These are phyloP conservation scores for Notamacropus eugenii DNA, from an alignment of 2,797 vertebrate genomes.

Conservation along the genomic window DNA sequence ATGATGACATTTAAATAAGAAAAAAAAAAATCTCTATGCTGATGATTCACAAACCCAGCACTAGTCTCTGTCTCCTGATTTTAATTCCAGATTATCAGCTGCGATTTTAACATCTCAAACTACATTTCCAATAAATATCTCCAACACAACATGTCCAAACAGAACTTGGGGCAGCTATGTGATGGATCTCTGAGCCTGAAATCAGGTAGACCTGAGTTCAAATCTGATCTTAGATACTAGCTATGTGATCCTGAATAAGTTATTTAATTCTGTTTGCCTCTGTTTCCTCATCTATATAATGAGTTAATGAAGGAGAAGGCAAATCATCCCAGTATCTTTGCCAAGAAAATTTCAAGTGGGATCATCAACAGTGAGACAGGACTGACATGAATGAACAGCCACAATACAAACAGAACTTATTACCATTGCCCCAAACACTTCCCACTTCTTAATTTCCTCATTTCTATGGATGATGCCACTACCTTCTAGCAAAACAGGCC, in stretches of 20 bases:
- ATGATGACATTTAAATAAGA: no score
- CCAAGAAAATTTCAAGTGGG: not conserved
- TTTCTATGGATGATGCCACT: not conserved
- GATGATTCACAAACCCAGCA: no score
- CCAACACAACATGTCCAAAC: not conserved
- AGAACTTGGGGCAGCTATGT: not conserved
- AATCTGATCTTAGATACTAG: not conserved
- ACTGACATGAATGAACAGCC: not conserved
- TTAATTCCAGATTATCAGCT: not conserved
- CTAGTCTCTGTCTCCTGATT: not conserved
- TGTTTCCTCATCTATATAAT: not conserved
- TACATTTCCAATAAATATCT: not conserved
- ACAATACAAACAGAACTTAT: not conserved
- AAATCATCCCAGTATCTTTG: not conserved
- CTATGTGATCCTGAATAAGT: no score
- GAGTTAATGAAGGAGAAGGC: not conserved
- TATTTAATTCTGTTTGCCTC: not conserved
- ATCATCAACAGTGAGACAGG: not conserved
- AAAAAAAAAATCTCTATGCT: no score
- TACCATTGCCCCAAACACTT: not conserved
- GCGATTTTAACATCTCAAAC: not conserved
- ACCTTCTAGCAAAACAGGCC: no score
- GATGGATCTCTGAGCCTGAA: not conserved
- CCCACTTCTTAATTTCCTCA: not conserved
- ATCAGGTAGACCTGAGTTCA: not conserved